These are phyloP conservation scores for Lepidurus packardi DNA, from an alignment of 1,140 invertebrate species.

Conservation along the genomic window DNA sequence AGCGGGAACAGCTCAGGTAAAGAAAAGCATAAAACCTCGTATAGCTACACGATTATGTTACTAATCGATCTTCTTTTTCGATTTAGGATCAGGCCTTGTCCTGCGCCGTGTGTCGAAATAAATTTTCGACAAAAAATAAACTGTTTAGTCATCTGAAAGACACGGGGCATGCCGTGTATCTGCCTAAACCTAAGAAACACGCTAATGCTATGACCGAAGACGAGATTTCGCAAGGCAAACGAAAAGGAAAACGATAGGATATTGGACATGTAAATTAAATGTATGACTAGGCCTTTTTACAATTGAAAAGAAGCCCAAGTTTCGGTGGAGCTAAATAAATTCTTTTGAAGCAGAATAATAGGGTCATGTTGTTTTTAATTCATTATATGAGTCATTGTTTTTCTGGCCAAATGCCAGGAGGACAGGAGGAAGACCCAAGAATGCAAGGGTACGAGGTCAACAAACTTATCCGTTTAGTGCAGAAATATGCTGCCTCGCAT, in stretches of 20 bases:
- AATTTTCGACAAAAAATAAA: background rate
- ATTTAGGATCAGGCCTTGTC: background rate
- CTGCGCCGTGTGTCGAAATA: background rate
- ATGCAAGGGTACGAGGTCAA: slow-evolving; percentile 11
- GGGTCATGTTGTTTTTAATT: background rate
- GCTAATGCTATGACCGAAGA: background rate
- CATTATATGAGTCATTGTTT: background rate
- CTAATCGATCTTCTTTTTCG: background rate
- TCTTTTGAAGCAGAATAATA: too few relatives aligned
- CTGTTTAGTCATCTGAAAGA: background rate
- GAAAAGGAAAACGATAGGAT: background rate
- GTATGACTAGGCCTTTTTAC: background rate
- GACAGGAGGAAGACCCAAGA: slow-evolving; percentile 1
- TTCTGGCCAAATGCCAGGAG: background rate
- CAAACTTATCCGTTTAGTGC: background rate
- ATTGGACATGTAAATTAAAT: background rate
- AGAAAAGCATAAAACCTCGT: too few relatives aligned
- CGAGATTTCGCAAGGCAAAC: background rate
- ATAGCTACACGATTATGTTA: too few relatives aligned
- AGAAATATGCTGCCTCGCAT: background rate
- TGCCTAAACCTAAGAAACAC: background rate
- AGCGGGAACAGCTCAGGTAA: background rate
- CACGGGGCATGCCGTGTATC: background rate
- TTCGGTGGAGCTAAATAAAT: too few relatives aligned
- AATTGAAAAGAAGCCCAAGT: background rate